phyloP scores from a whole-genome alignment of 1,140 invertebrate genomes.

The Patella vulgata region DNA sequence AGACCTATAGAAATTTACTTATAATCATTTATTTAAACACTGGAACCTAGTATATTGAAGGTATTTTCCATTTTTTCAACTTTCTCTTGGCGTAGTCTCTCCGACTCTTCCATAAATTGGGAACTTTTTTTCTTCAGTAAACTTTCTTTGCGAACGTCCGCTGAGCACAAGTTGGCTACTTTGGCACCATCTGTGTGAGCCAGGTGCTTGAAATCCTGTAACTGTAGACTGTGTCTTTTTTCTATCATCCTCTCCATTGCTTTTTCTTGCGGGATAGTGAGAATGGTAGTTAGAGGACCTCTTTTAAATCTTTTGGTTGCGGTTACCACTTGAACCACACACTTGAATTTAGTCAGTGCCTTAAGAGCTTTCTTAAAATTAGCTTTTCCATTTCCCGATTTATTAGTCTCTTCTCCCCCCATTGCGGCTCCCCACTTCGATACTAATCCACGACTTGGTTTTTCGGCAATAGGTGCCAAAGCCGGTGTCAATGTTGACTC shows the following conservation, averaged over 20 bases:
- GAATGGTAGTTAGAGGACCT: conserved; percentile 26
- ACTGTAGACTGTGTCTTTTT: background rate
- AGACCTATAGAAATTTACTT: too few species aligned
- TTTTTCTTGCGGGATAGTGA: conserved; percentile 33
- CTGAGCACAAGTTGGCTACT: conserved; percentile 8
- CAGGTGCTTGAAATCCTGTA: conserved; percentile 17
- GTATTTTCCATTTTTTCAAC: too few species aligned
- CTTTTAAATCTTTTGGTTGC: conserved; percentile 18
- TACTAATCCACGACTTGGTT: too few species aligned
- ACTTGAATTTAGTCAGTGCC: conserved; percentile 22
- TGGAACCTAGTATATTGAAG: too few species aligned
- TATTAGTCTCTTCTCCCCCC: background rate
- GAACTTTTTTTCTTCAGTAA: too few species aligned
- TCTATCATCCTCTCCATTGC: conserved; percentile 28
- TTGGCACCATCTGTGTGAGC: conserved; percentile 9
- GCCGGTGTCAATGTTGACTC: too few species aligned
- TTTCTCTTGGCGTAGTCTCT: too few species aligned
- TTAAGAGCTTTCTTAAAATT: conserved; percentile 21
- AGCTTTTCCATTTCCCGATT: background rate
- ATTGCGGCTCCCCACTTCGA: background rate
- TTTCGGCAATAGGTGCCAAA: too few species aligned
- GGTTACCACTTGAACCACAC: conserved; percentile 17
- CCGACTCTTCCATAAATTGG: too few species aligned
- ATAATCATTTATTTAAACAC: too few species aligned
- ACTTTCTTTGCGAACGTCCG: too few species aligned